Evolutionary conservation across 2,888 invertebrate genomes (phyloP), one percentile per base, ranked within the genome.

Genomic region (Leptogaster cylindrica): DNA sequence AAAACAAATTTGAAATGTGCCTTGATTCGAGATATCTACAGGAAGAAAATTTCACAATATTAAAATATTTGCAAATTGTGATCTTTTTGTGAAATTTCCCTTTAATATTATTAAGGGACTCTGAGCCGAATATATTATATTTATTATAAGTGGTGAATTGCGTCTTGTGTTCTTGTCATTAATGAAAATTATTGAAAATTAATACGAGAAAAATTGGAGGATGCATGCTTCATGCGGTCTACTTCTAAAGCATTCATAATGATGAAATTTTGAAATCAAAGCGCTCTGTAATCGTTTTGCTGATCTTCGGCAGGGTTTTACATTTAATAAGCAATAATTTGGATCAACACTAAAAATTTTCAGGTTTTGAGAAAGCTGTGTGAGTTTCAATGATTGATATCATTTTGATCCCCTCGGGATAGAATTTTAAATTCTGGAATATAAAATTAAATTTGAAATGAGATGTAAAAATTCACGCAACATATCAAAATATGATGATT

Each of bases 81-180:
- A 16, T 61, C 31, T 44, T 27, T 44, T 61, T 61, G n/a, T 27
- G 16, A 23, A 20, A 8, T 18, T 61, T 44, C 3, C n/a, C n/a
- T n/a, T n/a, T n/a, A n/a, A n/a, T n/a, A n/a, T n/a, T n/a, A 27
- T 27, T 44, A 27, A 44, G 44, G 41, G 44, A 18, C 28, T 44
- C 41, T 61, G 41, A 44, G 41, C 44, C 61, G 28, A 44, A 61
- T 44, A 61, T 51, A 51, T n/a, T n/a, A n/a, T n/a, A n/a, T n/a
- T n/a, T 48, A 12, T 23, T 25, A 41, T 50, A 25, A 65, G 48
- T 39, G 39, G 68, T 66, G 64, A 66, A 41, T 63, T 63, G 63
- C 52, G 66, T 63, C 58, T 66, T 51, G 58, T 68, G 65, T 58
- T 41, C 31, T 55, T 68, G 65, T 68, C 48, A 44, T 68, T 55